Percentiles rank a stretch among this genome's conserved stretches.
Evolutionary conservation across 2,113 vertebrate genomes (phyloP).

Genomic region (Oenanthe melanoleuca): DNA sequence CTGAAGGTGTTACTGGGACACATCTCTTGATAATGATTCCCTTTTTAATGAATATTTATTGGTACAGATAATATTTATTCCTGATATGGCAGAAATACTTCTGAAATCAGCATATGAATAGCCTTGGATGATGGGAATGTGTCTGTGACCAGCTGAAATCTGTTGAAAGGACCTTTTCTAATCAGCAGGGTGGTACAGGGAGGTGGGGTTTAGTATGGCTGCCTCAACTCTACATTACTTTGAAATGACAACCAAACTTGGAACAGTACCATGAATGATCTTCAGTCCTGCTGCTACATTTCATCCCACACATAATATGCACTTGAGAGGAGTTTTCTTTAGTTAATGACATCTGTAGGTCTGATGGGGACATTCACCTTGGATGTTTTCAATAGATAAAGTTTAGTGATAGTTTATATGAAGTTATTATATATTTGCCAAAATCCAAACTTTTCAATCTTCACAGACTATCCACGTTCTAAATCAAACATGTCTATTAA

Average conservation of each 20-base stretch:
- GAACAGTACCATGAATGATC: background rate
- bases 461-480: background rate
- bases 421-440: background rate
- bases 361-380: background rate
- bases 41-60: background rate
- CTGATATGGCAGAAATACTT: background rate
- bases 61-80: background rate
- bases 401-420: background rate
- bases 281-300: background rate
- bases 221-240: background rate
- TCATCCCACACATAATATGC: background rate
- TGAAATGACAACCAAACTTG: background rate
- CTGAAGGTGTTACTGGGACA: background rate
- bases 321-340: background rate
- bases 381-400: background rate
- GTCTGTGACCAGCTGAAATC: background rate
- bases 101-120: background rate
- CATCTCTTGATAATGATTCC: background rate
- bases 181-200: background rate
- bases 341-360: background rate
- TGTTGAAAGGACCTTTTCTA: background rate
- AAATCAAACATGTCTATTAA: background rate
- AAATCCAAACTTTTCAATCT: background rate
- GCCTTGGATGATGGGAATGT: background rate
- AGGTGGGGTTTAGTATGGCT: background rate